A percentile compares a stretch with the other conserved stretches of the same genome.
Evolutionary conservation across 2,888 invertebrate genomes (phyloP).

Genomic region (Drosophila phalerata): DNA sequence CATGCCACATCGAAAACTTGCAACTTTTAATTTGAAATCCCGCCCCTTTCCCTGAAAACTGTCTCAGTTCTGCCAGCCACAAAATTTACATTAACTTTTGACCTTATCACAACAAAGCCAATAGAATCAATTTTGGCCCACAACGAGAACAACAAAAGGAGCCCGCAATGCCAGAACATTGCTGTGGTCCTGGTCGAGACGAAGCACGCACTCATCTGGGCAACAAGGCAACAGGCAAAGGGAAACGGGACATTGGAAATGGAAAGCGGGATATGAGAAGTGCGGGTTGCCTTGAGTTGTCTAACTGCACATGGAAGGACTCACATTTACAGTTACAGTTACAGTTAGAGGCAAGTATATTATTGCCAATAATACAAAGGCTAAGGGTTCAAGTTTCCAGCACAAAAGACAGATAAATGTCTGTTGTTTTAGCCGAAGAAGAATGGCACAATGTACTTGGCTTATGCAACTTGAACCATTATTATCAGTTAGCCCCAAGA

Average conservation of each 20-base stretch:
- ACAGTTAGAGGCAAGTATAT: conserved; percentile 45
- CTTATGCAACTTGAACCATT: conserved; percentile 27
- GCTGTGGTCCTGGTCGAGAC: conserved; percentile 27
- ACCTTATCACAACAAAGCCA: conserved; percentile 79
- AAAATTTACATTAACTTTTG: conserved; percentile 80
- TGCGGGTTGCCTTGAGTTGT: conserved; percentile 16
- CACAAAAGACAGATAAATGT: conserved; percentile 50
- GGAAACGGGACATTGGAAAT: not conserved
- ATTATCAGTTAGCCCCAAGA: conserved; percentile 27
- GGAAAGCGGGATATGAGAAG: not conserved
- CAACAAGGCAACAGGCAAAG: conserved; percentile 7
- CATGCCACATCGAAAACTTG: conserved; percentile 57
- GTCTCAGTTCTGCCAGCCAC: conserved; percentile 70
- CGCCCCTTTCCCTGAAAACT: conserved; percentile 37
- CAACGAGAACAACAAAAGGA: conserved; percentile 31
- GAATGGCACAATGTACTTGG: conserved; percentile 15
- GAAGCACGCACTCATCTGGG: conserved; percentile 33
- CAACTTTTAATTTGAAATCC: conserved; percentile 67
- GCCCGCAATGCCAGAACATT: conserved; percentile 34
- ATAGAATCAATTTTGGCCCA: conserved; percentile 72
- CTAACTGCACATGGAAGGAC: conserved; percentile 37
- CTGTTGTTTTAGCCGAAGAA: conserved; percentile 38
- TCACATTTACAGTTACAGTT: conserved; percentile 24
- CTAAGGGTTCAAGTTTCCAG: conserved; percentile 56
- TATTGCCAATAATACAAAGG: conserved; percentile 72